phyloP scores from a whole-genome alignment of 2,888 invertebrate genomes.

The Drosophila paramelanica region DNA sequence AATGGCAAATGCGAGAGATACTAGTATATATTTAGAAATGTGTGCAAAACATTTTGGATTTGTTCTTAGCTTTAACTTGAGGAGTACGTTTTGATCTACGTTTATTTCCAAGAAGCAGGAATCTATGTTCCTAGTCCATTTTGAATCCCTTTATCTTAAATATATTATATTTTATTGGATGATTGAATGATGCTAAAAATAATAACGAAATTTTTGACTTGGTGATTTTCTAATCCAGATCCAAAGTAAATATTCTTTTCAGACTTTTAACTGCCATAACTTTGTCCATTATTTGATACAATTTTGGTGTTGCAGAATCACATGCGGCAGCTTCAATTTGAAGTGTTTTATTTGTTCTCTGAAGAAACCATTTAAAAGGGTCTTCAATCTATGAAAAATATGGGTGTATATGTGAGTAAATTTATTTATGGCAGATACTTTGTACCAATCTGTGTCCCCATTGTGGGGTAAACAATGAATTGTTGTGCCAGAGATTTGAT shows the following conservation, averaged over 20 bases:
- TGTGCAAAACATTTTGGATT: background rate
- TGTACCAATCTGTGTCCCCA: conserved; percentile 10
- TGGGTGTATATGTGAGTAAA: background rate
- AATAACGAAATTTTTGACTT: no score
- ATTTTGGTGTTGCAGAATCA: no score
- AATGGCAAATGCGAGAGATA: conserved; percentile 68
- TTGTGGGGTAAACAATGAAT: conserved; percentile 43
- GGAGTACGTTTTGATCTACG: background rate
- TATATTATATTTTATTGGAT: no score
- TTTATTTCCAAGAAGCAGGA: no score
- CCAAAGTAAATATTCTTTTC: no score
- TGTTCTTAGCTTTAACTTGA: background rate
- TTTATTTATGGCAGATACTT: conserved; percentile 29
- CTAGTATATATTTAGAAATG: conserved; percentile 13
- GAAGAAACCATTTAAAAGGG: conserved; percentile 4
- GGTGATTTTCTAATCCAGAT: no score
- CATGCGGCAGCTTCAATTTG: no score
- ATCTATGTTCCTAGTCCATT: no score
- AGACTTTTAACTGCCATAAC: no score
- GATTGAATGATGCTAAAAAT: no score
- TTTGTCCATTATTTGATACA: no score
- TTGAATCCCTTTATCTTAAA: no score
- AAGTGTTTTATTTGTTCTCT: background rate
- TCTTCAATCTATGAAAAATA: conserved; percentile 1
- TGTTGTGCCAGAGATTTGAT: conserved; percentile 54